Evolutionary conservation across 2,113 vertebrate genomes (phyloP), one percentile per base, ranked within the genome.

Genomic region (Oryzias celebensis): DNA sequence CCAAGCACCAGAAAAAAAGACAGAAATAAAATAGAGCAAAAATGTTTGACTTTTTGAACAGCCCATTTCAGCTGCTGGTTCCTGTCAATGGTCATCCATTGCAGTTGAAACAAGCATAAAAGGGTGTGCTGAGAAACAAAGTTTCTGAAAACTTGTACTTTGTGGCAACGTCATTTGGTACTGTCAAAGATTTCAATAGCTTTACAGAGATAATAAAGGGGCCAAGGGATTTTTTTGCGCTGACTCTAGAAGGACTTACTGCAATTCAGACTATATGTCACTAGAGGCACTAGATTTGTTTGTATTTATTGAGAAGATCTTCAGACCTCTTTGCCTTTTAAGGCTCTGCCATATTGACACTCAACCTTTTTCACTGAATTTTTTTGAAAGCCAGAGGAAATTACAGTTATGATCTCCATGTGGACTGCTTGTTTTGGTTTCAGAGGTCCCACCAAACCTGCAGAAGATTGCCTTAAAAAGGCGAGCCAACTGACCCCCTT

Each of bases 341-440:
- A 89, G 90, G 91, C 88, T 91, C 85, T 87, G 90, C 91, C 91
- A 93, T 92, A 91, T 75, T 88, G 90, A 92, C 89, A 83, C 89
- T 91, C 84, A 87, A 90, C 83, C 82, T 89, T 90, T 90, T 90
- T 79, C 80, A 91, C 86, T 80, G 73, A 64, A 84, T 68, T 71
- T 88, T 88, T 85, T 78, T 55, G 79, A 80, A 86, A 79, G 80
- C 84, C 82, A 71, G 84, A 89, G 85, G 86, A 89, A 83, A 71
- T 45, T 23, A 70, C 61, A 15, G 45, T 46, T 84, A 71, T 73
- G 73, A 62, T 67, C 66, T 73, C 60, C 42, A 31, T 61, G 53
- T 73, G 67, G 74, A 77, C 75, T 62, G 52, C 78, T 75, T 72
- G 28, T 78, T 87, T 81, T 71, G 62, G 51, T 55, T 72, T 78